Base-by-base conservation (phyloP, 1,140 invertebrate genomes). In the Probaryconus sp. region DNA sequence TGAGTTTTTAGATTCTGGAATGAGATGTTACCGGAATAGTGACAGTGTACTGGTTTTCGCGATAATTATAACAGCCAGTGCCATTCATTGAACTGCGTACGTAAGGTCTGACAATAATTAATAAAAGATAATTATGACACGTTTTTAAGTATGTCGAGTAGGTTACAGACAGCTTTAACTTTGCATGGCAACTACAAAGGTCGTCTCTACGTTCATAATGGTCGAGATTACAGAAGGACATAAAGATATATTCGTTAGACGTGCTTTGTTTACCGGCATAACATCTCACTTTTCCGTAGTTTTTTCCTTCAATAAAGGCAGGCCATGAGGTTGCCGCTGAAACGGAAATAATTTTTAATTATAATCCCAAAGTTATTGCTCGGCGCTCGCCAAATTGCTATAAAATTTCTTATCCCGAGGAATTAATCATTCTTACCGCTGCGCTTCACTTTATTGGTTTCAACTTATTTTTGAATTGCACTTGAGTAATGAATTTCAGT, bases 181-280 rank as follows among this genome's bases (percentile, higher is more conserved):
- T 53, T 13, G 2, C 35, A 5, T 14, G 17, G 35, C 53, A 31
- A 11, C 21, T 37, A 14, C 37, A 60, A 51, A 43, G 60, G 64
- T 68, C 53, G 31, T 31, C 28, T 38, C 21, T n/a, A n/a, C 20
- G 42, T 28, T n/a, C 35, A 43, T 72, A 72, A 72, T 64, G 55
- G 37, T 13, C 11, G 61, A 61, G 70, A 73, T 73, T 73, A 73
- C 70, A 60, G 30, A 26, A 26, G 28, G 50, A 50, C 61, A 37
- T 63, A 61, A 67, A 67, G 67, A 73, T 61, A 55, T 67, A 73
- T 65, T 73, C 69, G 61, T 35, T 33, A 33, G 43, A 65, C 70
- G 70, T 73, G 70, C 61, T 61, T 60, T 73, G 70, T 67, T 73
- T 73, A 67, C 70, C 26, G 21, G 28, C 17, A 20, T 16, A 28